These are phyloP conservation scores for Myxocyprinus asiaticus DNA, from an alignment of 2,113 vertebrate species.

Conservation along the genomic window DNA sequence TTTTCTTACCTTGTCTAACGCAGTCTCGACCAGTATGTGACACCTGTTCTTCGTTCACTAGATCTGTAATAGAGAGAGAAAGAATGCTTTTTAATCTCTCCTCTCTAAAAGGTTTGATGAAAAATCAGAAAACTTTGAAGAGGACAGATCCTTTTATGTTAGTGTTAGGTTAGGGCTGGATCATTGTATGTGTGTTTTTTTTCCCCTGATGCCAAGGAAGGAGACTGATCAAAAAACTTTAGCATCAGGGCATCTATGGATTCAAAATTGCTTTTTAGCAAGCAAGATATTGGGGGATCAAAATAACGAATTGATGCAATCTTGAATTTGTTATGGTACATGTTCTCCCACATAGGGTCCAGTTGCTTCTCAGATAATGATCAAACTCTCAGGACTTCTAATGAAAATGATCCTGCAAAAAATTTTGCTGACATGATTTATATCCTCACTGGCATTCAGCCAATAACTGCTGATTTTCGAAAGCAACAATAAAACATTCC, in stretches of 20 bases:
- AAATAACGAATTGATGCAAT: constrained; percentile 25
- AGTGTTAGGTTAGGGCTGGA: neutral
- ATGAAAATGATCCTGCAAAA: too few species aligned
- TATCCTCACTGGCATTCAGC: constrained; percentile 8
- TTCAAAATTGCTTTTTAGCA: constrained; percentile 20
- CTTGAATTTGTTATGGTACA: neutral
- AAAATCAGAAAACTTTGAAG: neutral
- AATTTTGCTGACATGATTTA: neutral
- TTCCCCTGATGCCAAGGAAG: neutral
- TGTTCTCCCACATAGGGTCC: neutral
- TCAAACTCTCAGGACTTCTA: constrained; percentile 8
- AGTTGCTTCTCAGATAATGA: constrained; percentile 4
- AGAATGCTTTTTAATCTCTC: constrained; percentile 16
- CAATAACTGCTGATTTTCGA: constrained; percentile 3
- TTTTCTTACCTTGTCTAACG: neutral
- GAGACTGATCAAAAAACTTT: constrained; percentile 7
- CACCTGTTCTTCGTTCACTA: neutral
- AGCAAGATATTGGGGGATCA: constrained; percentile 20
- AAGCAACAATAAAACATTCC: constrained; percentile 17
- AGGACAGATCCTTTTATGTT: constrained; percentile 28
- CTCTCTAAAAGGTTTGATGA: constrained; percentile 25
- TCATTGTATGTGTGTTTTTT: neutral
- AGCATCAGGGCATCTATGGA: neutral
- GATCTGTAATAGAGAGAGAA: neutral
- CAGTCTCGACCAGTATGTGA: neutral